Percentiles rank a stretch among this genome's conserved stretches.
phyloP scores from a whole-genome alignment of 2,797 vertebrate species.

The Sebastes oblongus region DNA sequence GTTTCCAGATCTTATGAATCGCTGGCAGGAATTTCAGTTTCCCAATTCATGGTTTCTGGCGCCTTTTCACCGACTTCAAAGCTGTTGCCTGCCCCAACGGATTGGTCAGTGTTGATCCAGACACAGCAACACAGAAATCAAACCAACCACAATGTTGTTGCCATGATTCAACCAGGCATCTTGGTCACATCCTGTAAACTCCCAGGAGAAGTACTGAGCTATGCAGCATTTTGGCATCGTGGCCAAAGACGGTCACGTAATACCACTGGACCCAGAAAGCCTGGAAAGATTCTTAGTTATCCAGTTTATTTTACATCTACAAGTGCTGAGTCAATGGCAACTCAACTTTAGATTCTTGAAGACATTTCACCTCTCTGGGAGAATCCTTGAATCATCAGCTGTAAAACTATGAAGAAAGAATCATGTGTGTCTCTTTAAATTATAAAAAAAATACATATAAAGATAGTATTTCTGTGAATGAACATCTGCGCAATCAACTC shows the following conservation, averaged over 20 bases:
- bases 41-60: not conserved
- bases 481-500: not conserved
- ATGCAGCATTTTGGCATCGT: not conserved
- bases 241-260: not conserved
- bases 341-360: not conserved
- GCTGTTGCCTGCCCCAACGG: not conserved
- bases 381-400: not conserved
- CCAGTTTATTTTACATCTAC: not conserved
- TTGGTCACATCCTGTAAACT: not conserved
- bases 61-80: not conserved
- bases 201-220: not conserved
- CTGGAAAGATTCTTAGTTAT: not conserved
- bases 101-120: not conserved
- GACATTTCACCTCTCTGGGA: too few relatives aligned
- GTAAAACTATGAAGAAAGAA: not conserved
- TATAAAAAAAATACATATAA: not conserved
- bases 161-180: not conserved
- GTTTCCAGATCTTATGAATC: conserved; percentile 17
- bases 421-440: not conserved
- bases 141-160: not conserved
- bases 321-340: not conserved
- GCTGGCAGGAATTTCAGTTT: not conserved
- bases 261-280: not conserved
- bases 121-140: not conserved
- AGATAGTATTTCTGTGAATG: not conserved